phyloP scores from a whole-genome alignment of 1,140 invertebrate species.

The Rhopalosiphum padi region DNA sequence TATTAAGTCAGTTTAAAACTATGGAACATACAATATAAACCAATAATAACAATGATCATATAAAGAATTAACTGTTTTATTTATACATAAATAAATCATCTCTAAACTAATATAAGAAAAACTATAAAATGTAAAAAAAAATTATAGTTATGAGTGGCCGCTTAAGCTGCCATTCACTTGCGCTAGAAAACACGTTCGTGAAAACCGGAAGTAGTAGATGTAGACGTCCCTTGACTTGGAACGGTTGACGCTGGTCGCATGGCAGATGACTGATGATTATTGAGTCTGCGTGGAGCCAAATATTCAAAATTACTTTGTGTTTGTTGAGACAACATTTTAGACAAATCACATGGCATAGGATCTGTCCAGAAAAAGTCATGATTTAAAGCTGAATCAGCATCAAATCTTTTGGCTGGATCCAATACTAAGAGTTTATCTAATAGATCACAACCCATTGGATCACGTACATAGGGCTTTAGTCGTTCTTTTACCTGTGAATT shows the following conservation, averaged over 20 bases:
- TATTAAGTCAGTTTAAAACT: not conserved
- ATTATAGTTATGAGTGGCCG: slow-evolving; percentile 46
- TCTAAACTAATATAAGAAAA: not conserved
- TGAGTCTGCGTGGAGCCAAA: slow-evolving; percentile 78
- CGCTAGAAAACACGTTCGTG: slow-evolving; percentile 58
- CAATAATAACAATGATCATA: not conserved
- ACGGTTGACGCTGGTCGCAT: slow-evolving; percentile 60
- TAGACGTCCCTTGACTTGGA: slow-evolving; percentile 69
- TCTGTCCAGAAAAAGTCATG: slow-evolving; percentile 99
- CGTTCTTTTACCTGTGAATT: slow-evolving; percentile 78
- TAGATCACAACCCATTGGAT: slow-evolving; percentile 90
- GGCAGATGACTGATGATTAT: slow-evolving; percentile 75
- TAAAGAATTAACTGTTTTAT: slow-evolving; percentile 4
- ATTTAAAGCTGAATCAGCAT: slow-evolving; percentile 92
- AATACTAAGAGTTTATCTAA: slow-evolving; percentile 91
- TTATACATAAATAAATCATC: not conserved
- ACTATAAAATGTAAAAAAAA: slow-evolving; percentile 3
- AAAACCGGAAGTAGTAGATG: slow-evolving; percentile 82
- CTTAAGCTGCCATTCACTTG: slow-evolving; percentile 48
- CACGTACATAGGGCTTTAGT: slow-evolving; percentile 90
- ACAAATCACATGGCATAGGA: slow-evolving; percentile 91
- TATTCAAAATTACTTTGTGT: slow-evolving; percentile 97
- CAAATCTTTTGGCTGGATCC: slow-evolving; percentile 89
- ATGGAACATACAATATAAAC: not conserved
- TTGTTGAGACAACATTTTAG: slow-evolving; percentile 92